These are phyloP conservation scores for Tychaedon coryphoeus DNA, from an alignment of 2,113 vertebrate species.

Conservation along the genomic window DNA sequence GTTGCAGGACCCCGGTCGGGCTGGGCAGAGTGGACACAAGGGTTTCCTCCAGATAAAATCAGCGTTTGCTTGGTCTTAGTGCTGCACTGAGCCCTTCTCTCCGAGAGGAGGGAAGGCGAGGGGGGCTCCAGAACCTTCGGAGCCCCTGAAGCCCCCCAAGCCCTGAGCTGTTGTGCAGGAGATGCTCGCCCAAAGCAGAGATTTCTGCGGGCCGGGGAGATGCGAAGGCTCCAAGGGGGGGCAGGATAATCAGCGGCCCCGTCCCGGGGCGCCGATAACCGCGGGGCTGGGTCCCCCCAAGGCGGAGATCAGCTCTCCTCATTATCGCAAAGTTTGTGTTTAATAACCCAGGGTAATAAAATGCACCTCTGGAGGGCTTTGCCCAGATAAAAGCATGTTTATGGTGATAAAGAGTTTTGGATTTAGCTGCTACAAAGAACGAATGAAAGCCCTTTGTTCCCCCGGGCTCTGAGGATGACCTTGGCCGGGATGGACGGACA, in stretches of 20 bases:
- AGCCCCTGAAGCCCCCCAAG: neutral
- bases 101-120: fast-evolving
- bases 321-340: constrained; percentile 41
- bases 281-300: neutral
- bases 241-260: neutral
- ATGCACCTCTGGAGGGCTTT: constrained; percentile 37
- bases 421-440: constrained; percentile 5
- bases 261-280: constrained; percentile 8
- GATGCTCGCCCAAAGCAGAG: neutral
- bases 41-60: neutral
- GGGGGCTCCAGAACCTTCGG: neutral
- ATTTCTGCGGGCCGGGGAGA: neutral
- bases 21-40: neutral
- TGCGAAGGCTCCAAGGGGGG: neutral
- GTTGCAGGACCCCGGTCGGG: neutral
- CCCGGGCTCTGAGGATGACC: neutral
- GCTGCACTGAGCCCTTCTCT: neutral
- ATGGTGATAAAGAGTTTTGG: constrained; percentile 34
- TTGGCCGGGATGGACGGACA: neutral
- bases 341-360: constrained; percentile 61
- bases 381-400: constrained; percentile 58
- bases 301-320: neutral
- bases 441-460: neutral
- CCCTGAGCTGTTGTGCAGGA: neutral
- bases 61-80: fast-evolving